A percentile compares a stretch with the other conserved stretches of the same genome.
phyloP scores from a whole-genome alignment of 2,113 vertebrate species.

The Elaphurus davidianus region DNA sequence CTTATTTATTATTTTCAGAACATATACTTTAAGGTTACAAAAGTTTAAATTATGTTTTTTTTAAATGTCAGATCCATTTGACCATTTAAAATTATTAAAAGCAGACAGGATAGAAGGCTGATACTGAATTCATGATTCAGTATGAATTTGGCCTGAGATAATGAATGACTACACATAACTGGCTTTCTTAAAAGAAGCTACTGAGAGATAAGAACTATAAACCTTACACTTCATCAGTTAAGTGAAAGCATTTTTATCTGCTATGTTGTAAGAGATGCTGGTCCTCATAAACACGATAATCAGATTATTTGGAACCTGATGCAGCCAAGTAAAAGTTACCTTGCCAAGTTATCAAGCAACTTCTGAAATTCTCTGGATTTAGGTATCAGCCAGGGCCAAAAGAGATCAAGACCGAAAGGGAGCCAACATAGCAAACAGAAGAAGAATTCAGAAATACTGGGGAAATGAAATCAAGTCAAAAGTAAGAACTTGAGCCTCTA shows the following conservation, averaged over 20 bases:
- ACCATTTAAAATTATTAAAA: background rate
- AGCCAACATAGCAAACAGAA: background rate
- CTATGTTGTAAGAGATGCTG: background rate
- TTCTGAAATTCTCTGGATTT: background rate
- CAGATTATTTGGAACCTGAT: background rate
- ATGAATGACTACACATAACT: background rate
- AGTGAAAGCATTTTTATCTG: background rate
- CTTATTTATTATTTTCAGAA: conserved; percentile 34
- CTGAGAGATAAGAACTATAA: background rate
- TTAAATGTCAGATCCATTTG: background rate
- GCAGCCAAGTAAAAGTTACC: background rate
- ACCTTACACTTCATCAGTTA: background rate
- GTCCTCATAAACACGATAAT: background rate
- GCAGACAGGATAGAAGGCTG: background rate
- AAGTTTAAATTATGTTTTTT: background rate
- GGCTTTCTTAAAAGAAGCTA: background rate
- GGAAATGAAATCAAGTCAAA: background rate
- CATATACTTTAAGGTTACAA: conserved; percentile 45
- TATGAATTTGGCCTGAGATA: background rate
- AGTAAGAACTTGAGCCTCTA: background rate
- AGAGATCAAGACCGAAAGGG: background rate
- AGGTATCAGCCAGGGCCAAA: background rate
- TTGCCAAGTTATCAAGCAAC: background rate
- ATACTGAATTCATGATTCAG: background rate
- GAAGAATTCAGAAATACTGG: background rate